Evolutionary conservation across 2,888 invertebrate genomes (phyloP), one percentile per base, ranked within the genome.

Genomic region (Pheosia gnoma): DNA sequence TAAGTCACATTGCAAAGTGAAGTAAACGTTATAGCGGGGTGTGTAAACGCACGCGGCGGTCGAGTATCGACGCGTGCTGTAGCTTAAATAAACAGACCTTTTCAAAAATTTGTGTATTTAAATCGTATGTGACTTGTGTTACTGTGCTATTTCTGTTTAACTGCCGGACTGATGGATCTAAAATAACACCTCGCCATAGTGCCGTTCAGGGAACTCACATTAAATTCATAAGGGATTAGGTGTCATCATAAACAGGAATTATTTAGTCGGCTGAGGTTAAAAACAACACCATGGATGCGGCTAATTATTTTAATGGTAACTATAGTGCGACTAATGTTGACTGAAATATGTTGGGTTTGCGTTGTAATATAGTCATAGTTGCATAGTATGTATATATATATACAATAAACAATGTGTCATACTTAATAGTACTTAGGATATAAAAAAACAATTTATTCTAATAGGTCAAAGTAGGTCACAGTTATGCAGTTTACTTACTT

Each of bases 161-260:
- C 90, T 85, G 86, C 89, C 86, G 84, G 84, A 82, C 86, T 89
- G 90, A 88, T 84, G 89, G 88, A 87, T 87, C 88, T 89, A 87
- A 86, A 90, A 90, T 90, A 91, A 86, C 91, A 90, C 86, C 87
- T 87, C 86, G 78, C 79, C 82, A 84, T 86, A 85, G 78, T 84
- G 84, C 83, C 79, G 85, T 84, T 83, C 88, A 84, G 83, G 87
- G 89, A 90, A 88, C 88, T 85, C 83, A 75, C 90, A 89, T 91
- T 91, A 79, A 91, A 91, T 91, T 91, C 89, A 91, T 92, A 91
- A 84, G 90, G 91, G 93, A 93, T 93, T 91, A 89, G 89, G 87
- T 93, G 92, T 92, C 93, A 91, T 93, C 93, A 91, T 93, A 93
- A 93, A 93, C 91, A 91, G 89, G 92, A 91, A 87, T 91, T 92